Base-by-base conservation (phyloP, 2,888 invertebrate species). In the Parnassius apollo region DNA sequence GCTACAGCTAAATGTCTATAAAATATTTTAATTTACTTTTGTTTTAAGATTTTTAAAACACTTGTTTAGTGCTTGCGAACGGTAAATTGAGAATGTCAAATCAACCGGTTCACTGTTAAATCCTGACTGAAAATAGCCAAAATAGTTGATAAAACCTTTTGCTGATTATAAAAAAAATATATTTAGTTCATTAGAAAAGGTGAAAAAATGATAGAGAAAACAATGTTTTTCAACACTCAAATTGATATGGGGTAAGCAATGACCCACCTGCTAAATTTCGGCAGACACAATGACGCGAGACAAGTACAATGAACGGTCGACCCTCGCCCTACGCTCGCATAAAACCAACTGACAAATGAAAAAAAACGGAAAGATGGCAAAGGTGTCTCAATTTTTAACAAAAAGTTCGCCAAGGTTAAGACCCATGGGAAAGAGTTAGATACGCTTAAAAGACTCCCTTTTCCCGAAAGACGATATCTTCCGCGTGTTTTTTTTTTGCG, bases 361-460 rank as follows among this genome's bases (percentile, higher is more conserved):
- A 80, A 84, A 77, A 88, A 88, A 79, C 79, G 79, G 69, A 89
- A 90, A 89, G 91, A 91, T 91, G 85, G 75, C 89, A 91, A 91
- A 91, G 91, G 90, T 91, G 91, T 91, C 90, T 88, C 84, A 85
- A 85, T 86, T 90, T 86, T 85, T 74, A 74, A 80, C 80, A 85
- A 84, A 87, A 88, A 83, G 72, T 80, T 80, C 81, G 80, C 82
- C 80, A 84, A 91, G 90, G 90, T 91, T 91, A 91, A 91, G 91
- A 91, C 85, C 86, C 91, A 88, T 91, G 91, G 90, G 91, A 91
- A 91, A 91, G 91, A 91, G 91, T 91, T 91, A 87, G 86, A 81
- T 81, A 81, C 81, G 83, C 74, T 78, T 68, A 75, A 75, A 74
- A 73, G 66, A 68, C 76, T 76, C 83, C 80, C 82, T 83, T 86